Conservation (phyloP, 2,888 invertebrate genomes). For the Cheiracanthium punctorium region DNA sequence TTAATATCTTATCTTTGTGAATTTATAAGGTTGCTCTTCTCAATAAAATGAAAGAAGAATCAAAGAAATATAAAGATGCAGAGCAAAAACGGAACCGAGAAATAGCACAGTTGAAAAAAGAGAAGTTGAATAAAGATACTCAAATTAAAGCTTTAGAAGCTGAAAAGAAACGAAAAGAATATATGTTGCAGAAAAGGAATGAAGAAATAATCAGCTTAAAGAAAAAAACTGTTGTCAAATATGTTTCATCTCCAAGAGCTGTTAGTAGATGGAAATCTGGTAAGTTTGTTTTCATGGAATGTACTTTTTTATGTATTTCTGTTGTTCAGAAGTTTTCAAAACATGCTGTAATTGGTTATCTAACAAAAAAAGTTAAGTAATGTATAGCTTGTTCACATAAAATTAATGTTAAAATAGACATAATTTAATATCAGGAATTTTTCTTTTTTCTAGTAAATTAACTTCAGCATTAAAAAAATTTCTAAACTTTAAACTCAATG, state of each 20-base stretch:
- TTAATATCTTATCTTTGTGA: too few species aligned
- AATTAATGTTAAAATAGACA: too few species aligned
- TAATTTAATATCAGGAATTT: too few species aligned
- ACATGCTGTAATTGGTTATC: neutral
- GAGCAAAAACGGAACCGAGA: slow-evolving; percentile 87
- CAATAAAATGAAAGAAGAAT: slow-evolving; percentile 94
- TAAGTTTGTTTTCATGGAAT: slow-evolving; percentile 9
- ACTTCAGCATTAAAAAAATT: too few species aligned
- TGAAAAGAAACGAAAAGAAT: slow-evolving; percentile 89
- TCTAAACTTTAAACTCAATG: too few species aligned
- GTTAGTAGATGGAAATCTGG: slow-evolving; percentile 31
- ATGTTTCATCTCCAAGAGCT: slow-evolving; percentile 44
- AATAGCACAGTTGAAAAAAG: slow-evolving; percentile 92
- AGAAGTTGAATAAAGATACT: slow-evolving; percentile 90
- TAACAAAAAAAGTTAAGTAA: too few species aligned
- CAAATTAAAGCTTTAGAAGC: slow-evolving; percentile 91
- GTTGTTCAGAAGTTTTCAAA: neutral
- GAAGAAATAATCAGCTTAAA: slow-evolving; percentile 91
- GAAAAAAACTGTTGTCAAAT: slow-evolving; percentile 75
- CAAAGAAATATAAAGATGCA: slow-evolving; percentile 85
- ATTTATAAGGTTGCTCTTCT: slow-evolving; percentile 83
- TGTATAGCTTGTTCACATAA: too few species aligned
- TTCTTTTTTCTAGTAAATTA: too few species aligned
- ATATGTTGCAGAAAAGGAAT: slow-evolving; percentile 89
- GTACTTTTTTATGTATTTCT: neutral